These are phyloP conservation scores for Plestiodon gilberti DNA, from an alignment of 2,113 vertebrate genomes.

Conservation along the genomic window DNA sequence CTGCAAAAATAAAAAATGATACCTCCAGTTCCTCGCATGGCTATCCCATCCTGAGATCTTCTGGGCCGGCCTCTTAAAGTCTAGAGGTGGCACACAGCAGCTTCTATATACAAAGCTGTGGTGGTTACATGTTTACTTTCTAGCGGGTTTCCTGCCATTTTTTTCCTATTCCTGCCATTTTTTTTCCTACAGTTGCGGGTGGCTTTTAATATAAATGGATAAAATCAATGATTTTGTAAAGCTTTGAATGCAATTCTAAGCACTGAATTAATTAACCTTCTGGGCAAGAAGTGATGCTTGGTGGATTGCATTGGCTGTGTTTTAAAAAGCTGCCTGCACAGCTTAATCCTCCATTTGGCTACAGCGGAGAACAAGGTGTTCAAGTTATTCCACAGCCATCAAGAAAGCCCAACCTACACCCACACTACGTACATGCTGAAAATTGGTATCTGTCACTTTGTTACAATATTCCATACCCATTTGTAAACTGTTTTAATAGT, in stretches of 20 bases:
- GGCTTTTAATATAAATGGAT: constrained; percentile 22
- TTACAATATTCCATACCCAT: not conserved
- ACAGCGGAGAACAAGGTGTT: not conserved
- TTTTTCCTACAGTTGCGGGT: not conserved
- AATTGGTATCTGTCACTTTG: not conserved
- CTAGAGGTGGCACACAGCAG: too few relatives aligned
- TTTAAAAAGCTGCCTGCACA: not conserved
- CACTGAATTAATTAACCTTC: not conserved
- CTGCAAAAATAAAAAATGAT: too few relatives aligned
- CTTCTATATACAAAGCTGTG: not conserved
- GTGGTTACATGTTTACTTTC: not conserved
- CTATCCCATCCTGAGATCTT: too few relatives aligned
- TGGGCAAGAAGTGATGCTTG: not conserved
- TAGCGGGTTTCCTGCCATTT: too few relatives aligned
- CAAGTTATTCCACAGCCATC: not conserved
- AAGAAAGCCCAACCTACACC: not conserved
- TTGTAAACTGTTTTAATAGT: not conserved
- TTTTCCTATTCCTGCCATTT: too few relatives aligned
- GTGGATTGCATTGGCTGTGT: not conserved
- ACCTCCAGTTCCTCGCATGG: too few relatives aligned
- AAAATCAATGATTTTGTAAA: not conserved
- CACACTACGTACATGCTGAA: not conserved
- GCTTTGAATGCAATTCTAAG: not conserved
- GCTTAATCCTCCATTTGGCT: not conserved
- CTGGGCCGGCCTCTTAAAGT: too few relatives aligned